Conservation (phyloP, 2,888 invertebrate species). For the Tipula helvola region DNA sequence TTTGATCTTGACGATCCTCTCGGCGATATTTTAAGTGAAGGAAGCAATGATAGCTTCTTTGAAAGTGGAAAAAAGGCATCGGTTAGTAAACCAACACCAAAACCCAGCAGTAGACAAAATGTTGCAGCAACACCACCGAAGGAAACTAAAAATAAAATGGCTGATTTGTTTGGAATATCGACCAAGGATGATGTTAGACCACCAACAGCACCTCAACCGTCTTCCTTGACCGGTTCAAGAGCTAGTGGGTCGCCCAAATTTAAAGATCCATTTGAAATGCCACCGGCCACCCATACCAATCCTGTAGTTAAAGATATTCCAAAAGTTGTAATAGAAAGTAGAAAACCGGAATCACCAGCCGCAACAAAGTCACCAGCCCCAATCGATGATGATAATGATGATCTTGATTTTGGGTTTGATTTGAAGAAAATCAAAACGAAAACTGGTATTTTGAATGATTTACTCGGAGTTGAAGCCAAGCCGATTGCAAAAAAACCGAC, state of each 20-base stretch:
- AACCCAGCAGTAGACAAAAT: background rate
- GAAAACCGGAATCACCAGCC: background rate
- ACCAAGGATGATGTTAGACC: conserved; percentile 24
- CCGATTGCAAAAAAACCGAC: conserved; percentile 19
- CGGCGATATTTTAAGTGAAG: conserved; percentile 53
- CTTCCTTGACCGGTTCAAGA: background rate
- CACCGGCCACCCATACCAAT: conserved; percentile 13
- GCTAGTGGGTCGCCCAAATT: background rate
- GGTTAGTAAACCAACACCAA: background rate
- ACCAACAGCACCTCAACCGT: background rate
- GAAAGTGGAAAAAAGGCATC: conserved; percentile 31
- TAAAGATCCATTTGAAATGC: conserved; percentile 9
- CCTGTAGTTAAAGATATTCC: conserved; percentile 22
- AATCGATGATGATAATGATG: conserved; percentile 22
- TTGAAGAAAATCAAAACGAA: conserved; percentile 32
- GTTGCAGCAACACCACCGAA: conserved; percentile 11
- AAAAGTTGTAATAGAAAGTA: conserved; percentile 10
- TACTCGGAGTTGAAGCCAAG: conserved; percentile 20
- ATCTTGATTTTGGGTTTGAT: conserved; percentile 34
- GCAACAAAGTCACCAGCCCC: conserved; percentile 16
- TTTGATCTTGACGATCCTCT: conserved; percentile 50
- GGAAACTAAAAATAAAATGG: conserved; percentile 24
- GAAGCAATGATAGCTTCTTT: conserved; percentile 60
- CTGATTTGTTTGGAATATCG: conserved; percentile 31
- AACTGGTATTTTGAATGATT: conserved; percentile 31